A percentile compares a stretch with the other conserved stretches of the same genome.
These are phyloP conservation scores for Chunga burmeisteri DNA, from an alignment of 2,113 vertebrate species.

Conservation along the genomic window DNA sequence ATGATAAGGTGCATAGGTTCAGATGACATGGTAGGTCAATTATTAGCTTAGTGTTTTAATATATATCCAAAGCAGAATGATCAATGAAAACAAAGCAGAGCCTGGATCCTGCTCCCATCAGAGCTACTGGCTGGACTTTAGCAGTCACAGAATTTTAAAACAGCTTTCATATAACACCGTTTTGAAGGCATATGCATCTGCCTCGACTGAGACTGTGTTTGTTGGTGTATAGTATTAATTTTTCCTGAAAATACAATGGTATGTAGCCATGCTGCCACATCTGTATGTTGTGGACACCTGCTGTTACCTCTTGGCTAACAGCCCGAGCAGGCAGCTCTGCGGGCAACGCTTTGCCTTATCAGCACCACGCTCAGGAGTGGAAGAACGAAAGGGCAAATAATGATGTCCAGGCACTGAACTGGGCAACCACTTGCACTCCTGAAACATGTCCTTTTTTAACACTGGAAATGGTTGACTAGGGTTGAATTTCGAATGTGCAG, in stretches of 20 bases:
- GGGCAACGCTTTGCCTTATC: background rate
- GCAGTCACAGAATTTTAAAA: background rate
- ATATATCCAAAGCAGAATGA: background rate
- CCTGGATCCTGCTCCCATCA: background rate
- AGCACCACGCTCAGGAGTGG: background rate
- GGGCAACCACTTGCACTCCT: background rate
- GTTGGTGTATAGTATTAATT: background rate
- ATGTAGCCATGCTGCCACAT: background rate
- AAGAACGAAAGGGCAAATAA: background rate
- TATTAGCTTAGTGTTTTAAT: background rate
- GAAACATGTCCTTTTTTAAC: background rate
- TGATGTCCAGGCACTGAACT: background rate
- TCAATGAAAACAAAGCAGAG: background rate
- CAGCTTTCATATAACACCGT: background rate
- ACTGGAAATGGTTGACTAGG: background rate
- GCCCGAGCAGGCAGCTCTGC: background rate
- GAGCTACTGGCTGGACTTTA: background rate
- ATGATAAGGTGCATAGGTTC: background rate
- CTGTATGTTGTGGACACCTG: background rate
- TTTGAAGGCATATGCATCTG: background rate
- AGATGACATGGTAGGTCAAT: background rate
- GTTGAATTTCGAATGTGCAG: background rate
- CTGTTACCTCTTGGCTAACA: background rate
- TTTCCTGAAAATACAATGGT: background rate
- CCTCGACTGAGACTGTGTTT: background rate